Evolutionary conservation across 2,888 invertebrate species (phyloP).

Genomic region (Bursaphelenchus okinawaensis): DNA sequence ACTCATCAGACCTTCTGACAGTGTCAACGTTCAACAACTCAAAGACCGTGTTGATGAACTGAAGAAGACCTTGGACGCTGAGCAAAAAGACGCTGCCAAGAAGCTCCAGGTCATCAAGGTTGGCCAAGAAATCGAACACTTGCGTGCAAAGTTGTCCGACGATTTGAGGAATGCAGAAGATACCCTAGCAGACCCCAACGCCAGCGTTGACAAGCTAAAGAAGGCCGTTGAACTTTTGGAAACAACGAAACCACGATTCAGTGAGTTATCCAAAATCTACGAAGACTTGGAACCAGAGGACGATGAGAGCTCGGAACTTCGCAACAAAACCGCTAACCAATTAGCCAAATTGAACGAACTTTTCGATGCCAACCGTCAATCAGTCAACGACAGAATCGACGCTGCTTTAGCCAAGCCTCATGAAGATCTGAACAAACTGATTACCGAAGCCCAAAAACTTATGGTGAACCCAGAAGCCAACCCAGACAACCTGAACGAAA

Average conservation of each 20-base stretch:
- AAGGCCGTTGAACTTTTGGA: neutral
- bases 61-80: neutral
- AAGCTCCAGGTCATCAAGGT: neutral
- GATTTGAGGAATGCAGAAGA: constrained; percentile 4
- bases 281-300: constrained; percentile 13
- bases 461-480: neutral
- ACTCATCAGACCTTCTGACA: neutral
- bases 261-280: neutral
- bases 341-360: constrained; percentile 10
- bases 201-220: constrained; percentile 8
- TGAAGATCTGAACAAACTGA: constrained; percentile 3
- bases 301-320: constrained; percentile 3
- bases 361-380: constrained; percentile 12
- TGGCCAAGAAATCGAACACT: constrained; percentile 2
- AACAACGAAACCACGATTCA: neutral
- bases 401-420: constrained; percentile 14
- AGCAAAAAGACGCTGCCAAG: constrained; percentile 1
- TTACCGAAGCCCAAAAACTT: neutral
- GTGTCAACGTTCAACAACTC: neutral
- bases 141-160: neutral
- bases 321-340: constrained; percentile 12
- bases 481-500: neutral
- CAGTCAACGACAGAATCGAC: constrained; percentile 13
- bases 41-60: constrained; percentile 5
- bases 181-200: constrained; percentile 6